Base-by-base conservation (phyloP, 37 sponge, comb jelly and placozoan species). In the Amphimedon queenslandica region DNA sequence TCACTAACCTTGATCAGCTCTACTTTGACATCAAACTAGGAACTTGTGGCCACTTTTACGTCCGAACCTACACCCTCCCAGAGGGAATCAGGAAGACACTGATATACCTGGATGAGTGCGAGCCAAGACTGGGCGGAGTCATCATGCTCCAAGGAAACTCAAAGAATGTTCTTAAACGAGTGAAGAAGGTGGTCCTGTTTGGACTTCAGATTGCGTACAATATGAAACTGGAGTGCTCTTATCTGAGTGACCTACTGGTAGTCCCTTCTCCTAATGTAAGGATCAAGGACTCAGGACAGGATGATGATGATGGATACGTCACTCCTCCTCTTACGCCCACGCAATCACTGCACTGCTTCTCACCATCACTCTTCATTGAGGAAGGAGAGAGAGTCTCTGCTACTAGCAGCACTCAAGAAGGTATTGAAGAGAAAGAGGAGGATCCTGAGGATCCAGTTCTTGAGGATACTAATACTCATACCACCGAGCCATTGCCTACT, bases 61-160 rank as follows among this genome's bases (percentile, higher is more conserved):
- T 90, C 32, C 77, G 79, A 8, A 82, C 64, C 35, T 93, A 73
- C 75, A 72, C 71, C 28, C 85, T 90, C 0, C 80, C 88, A 4
- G 75, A 81, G 57, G 89, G 91, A 1, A 47, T 64, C 40, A 77
- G 79, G 35, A 98, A 98, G 70, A 88, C 92, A 34, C 76, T 98
- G 56, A 90, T 94, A 83, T 94, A 85, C 57, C 94, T 98, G 61
- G 92, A 90, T 40, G 82, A 86, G 10, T 98, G 99, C 75, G 65
- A 84, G 6, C 81, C 63, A 1, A 55, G 64, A 27, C 57, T 82
- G 16, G 94, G 92, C 40, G 91, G 95, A 37, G 82, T 80, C 40
- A 77, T 98, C 64, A 81, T 86, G 2, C 80, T 98, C 24, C 68
- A 76, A n/a, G 99, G 99, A 1, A 92, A 66, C 40, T 63, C 55